phyloP scores from a whole-genome alignment of 2,797 vertebrate genomes.

The Chelidonichthys spinosus region DNA sequence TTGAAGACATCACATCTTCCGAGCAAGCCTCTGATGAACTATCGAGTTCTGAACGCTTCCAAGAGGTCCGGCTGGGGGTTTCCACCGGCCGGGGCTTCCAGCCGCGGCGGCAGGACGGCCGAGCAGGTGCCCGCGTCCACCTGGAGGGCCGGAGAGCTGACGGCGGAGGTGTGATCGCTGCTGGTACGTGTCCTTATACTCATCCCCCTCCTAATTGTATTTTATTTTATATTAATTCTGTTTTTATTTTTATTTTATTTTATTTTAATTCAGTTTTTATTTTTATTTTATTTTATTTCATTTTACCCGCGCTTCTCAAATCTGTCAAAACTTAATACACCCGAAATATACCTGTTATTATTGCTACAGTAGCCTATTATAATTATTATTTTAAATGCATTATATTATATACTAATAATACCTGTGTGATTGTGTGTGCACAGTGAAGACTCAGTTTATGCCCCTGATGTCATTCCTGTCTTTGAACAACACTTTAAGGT shows the following conservation, averaged over 20 bases:
- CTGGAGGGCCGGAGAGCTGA: not conserved
- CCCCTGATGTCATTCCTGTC: not conserved
- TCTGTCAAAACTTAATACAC: too few species aligned
- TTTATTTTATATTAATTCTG: too few species aligned
- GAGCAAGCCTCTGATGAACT: conserved; percentile 54
- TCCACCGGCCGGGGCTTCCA: conserved; percentile 11
- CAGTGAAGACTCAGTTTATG: not conserved
- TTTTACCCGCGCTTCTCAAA: too few species aligned
- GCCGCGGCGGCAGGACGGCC: conserved; percentile 38
- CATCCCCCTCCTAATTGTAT: too few species aligned
- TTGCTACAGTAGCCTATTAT: not conserved
- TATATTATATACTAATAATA: not conserved
- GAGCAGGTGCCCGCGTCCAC: not conserved
- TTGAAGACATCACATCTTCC: conserved; percentile 29
- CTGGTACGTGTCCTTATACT: not conserved
- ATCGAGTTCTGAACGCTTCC: conserved; percentile 20
- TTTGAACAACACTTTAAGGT: too few species aligned
- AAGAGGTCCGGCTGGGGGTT: conserved; percentile 13
- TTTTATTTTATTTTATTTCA: too few species aligned
- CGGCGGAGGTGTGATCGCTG: conserved; percentile 37
- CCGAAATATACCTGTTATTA: not conserved
- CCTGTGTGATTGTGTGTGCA: not conserved
- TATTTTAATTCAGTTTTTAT: too few species aligned
- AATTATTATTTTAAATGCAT: not conserved
- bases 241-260: too few species aligned